These are phyloP conservation scores for Trachythela sp. DNA, from an alignment of 64 coral and sea anemone genomes.

Conservation along the genomic window DNA sequence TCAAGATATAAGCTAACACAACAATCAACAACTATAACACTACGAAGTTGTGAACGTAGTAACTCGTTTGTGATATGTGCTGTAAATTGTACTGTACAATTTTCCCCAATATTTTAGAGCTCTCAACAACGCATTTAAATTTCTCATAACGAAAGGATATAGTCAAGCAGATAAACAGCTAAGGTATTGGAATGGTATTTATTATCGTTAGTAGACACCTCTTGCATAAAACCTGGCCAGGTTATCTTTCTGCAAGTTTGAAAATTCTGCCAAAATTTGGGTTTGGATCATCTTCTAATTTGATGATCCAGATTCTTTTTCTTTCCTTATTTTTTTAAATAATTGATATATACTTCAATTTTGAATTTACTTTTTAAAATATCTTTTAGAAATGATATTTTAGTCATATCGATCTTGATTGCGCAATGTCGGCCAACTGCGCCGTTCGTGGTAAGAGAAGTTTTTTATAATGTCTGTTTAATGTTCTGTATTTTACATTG, in stretches of 20 bases:
- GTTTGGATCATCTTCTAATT: too few relatives aligned
- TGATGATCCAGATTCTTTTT: neutral
- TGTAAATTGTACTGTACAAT: neutral
- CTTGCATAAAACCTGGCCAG: too few relatives aligned
- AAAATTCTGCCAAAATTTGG: too few relatives aligned
- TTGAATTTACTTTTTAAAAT: neutral
- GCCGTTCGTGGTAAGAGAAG: slow-evolving; percentile 77
- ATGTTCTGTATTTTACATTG: too few relatives aligned
- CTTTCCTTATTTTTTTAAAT: neutral
- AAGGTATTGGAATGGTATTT: slow-evolving; percentile 49
- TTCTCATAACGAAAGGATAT: slow-evolving; percentile 68
- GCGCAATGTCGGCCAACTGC: slow-evolving; percentile 72
- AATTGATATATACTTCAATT: too few relatives aligned
- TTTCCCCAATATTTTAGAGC: slow-evolving; percentile 46
- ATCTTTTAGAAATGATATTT: slow-evolving; percentile 73
- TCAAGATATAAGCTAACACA: too few relatives aligned
- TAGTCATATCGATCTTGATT: slow-evolving; percentile 72
- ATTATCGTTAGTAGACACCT: too few relatives aligned
- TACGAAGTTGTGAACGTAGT: too few relatives aligned
- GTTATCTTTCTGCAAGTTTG: too few relatives aligned
- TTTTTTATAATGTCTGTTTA: neutral
- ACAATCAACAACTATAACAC: too few relatives aligned
- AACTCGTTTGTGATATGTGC: too few relatives aligned
- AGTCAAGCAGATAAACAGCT: slow-evolving; percentile 84
- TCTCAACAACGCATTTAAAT: slow-evolving; percentile 68